A percentile compares a stretch with the other conserved stretches of the same genome.
Evolutionary conservation across 2,888 invertebrate species (phyloP).

Genomic region (Trichogramma dendrolimi): DNA sequence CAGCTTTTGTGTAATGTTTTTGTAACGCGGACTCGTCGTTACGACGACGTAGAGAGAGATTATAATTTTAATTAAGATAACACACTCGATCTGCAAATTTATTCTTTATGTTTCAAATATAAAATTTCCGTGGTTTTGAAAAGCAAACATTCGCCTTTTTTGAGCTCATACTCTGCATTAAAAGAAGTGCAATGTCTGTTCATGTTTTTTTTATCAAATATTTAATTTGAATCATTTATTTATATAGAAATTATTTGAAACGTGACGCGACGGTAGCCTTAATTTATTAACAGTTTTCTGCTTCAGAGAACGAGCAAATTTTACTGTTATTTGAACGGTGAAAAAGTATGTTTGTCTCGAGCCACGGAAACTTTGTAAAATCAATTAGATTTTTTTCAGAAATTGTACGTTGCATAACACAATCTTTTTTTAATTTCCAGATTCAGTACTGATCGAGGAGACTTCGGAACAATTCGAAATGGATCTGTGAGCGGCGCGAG

Average conservation of each 20-base stretch:
- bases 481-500: conserved; percentile 47
- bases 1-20: neutral
- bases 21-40: neutral
- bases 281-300: no score
- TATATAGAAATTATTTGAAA: no score
- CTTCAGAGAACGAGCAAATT: neutral
- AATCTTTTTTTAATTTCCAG: conserved; percentile 16
- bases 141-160: no score
- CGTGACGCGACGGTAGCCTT: no score
- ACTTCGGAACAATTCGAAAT: conserved; percentile 52
- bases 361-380: no score
- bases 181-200: no score
- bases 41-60: conserved; percentile 9
- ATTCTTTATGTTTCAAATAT: neutral
- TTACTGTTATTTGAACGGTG: no score
- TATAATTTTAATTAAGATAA: conserved; percentile 14
- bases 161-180: no score
- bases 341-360: no score
- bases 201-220: no score
- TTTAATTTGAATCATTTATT: no score
- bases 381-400: no score
- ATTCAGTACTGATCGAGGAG: conserved; percentile 39
- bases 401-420: neutral
- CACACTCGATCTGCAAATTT: neutral
- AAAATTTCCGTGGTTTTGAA: neutral